A percentile compares a stretch with the other conserved stretches of the same genome.
Conservation (phyloP, 2,113 vertebrate species). For the Patagioenas fasciata region DNA sequence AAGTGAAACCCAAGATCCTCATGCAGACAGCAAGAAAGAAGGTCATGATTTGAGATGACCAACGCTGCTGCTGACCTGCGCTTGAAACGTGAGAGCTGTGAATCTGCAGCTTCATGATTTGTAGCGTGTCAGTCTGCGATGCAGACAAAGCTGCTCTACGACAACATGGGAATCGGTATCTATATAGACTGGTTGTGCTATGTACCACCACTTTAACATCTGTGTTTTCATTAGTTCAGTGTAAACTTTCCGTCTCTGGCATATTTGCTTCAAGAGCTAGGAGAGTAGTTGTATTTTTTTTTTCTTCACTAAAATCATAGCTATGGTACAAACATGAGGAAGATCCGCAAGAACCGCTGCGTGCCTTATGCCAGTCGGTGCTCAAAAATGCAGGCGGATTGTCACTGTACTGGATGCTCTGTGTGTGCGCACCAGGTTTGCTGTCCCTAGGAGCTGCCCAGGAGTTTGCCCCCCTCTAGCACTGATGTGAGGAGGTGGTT, state of each 20-base stretch:
- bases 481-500: not conserved
- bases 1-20: not conserved
- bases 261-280: not conserved
- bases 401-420: not conserved
- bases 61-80: not conserved
- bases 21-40: not conserved
- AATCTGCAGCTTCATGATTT: not conserved
- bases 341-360: not conserved
- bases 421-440: not conserved
- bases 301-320: not conserved
- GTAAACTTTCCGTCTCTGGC: not conserved
- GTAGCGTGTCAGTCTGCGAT: not conserved
- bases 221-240: not conserved
- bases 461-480: not conserved
- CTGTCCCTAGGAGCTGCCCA: accelerated
- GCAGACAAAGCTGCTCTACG: not conserved
- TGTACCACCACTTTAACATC: not conserved
- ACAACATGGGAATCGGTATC: not conserved
- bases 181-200: not conserved
- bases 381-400: not conserved
- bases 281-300: not conserved
- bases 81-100: not conserved
- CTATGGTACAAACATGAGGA: not conserved
- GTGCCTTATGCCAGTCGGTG: not conserved
- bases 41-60: not conserved